Base-by-base conservation (phyloP, 92 coral and sea anemone genomes). In the Blastomussa wellsi region DNA sequence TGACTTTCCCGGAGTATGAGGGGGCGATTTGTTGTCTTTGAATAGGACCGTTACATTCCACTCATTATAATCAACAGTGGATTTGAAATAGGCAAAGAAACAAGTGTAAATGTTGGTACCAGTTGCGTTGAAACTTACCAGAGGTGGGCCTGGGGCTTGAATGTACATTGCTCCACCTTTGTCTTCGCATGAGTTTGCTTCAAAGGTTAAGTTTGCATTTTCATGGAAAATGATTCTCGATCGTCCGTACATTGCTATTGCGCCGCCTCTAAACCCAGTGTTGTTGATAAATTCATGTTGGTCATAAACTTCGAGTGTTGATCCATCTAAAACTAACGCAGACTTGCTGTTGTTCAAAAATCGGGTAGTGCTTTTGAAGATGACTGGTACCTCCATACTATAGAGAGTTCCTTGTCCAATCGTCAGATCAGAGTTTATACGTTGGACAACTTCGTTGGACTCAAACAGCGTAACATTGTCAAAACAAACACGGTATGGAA, bases 151-250 rank as follows among this genome's bases (percentile, higher is more conserved):
- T 35, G 94, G 95, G 72, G 94, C 89, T 77, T 87, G 84, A 51
- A 97, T 92, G 68, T 91, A 95, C 42, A 97, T 78, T 26, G 98
- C 99, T 44, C 99, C 99, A 35, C 99, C 99, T 53, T 91, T 91
- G 74, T 89, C 95, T 5, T 85, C 72, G 26, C 95, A 90, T 11
- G 41, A 55, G 59, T 97, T 97, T 47, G 73, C 76, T 69, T 75
- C 79, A 42, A 97, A 97, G 79, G 32, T 64, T 35, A 95, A 87
- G 10, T 78, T 78, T 14, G 98, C 89, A 28, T 89, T 52, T 60
- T 89, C 86, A 74, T 78, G 17, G 66, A 97, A 82, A 35, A 72
- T 76, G 0, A 97, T 72, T 80, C 88, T 93, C 52, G 97, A 87
- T 76, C 79, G 75, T 33, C 98, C 97, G 80, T 94, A 97, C 87